A percentile compares a stretch with the other conserved stretches of the same genome.
Evolutionary conservation across 2,113 vertebrate species (phyloP).

Genomic region (Dissostichus mawsoni): DNA sequence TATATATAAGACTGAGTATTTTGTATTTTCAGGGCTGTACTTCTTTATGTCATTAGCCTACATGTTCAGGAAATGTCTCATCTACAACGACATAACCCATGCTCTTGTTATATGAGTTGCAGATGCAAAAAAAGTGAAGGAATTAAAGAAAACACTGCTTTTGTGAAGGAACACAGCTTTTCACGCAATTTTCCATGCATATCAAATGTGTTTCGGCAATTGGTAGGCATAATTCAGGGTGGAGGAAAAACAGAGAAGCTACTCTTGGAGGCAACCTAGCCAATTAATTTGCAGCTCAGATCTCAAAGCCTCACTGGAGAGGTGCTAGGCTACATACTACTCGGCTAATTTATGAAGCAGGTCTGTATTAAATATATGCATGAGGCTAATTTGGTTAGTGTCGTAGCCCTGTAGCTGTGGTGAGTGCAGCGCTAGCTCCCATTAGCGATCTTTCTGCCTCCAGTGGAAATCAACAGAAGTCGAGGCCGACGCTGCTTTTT

Average conservation of each 20-base stretch:
- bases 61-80: conserved; percentile 16
- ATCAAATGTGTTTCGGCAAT: conserved; percentile 74
- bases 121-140: conserved; percentile 44
- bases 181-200: conserved; percentile 64
- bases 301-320: conserved; percentile 78
- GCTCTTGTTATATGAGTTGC: conserved; percentile 44
- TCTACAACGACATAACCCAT: not conserved
- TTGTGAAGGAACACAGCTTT: conserved; percentile 63
- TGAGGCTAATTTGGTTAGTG: conserved; percentile 94
- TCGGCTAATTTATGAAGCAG: conserved; percentile 91
- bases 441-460: conserved; percentile 94
- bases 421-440: conserved; percentile 82
- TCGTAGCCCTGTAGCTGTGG: conserved; percentile 77
- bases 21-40: not conserved
- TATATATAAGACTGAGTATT: not conserved
- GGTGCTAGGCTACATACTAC: conserved; percentile 80
- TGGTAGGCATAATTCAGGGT: conserved; percentile 73
- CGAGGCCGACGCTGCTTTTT: conserved; percentile 87
- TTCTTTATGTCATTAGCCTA: conserved; percentile 12
- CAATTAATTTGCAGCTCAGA: conserved; percentile 83
- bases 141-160: conserved; percentile 59
- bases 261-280: conserved; percentile 73
- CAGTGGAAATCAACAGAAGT: conserved; percentile 97
- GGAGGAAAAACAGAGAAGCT: conserved; percentile 68
- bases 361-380: conserved; percentile 97